Evolutionary conservation across 2,888 invertebrate species (phyloP).

Genomic region (Drosophila melanosoma): DNA sequence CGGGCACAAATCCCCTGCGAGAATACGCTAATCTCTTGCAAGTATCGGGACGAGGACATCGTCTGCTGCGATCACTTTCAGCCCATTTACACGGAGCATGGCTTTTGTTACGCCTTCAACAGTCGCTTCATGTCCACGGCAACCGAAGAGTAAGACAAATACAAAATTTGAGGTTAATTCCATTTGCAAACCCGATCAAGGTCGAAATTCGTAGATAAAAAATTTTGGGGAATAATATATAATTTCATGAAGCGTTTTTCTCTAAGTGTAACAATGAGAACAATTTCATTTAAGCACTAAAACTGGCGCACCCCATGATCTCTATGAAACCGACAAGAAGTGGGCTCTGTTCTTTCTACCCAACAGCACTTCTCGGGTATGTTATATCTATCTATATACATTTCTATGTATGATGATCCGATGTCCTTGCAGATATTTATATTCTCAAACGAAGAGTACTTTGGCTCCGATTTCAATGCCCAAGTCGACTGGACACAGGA

Average conservation of each 20-base stretch:
- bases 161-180: background rate
- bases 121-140: slow-evolving; percentile 82
- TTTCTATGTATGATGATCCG: background rate
- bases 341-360: slow-evolving; percentile 84
- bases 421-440: slow-evolving; percentile 83
- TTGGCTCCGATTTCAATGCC: slow-evolving; percentile 89
- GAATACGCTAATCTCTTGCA: slow-evolving; percentile 87
- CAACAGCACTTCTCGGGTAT: slow-evolving; percentile 77
- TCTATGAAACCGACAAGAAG: slow-evolving; percentile 85
- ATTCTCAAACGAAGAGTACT: slow-evolving; percentile 89
- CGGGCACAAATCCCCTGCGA: slow-evolving; percentile 86
- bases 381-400: background rate
- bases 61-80: slow-evolving; percentile 89
- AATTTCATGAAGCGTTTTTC: background rate
- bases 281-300: slow-evolving; percentile 61
- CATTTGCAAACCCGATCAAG: background rate
- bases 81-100: slow-evolving; percentile 91
- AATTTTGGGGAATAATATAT: background rate
- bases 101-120: slow-evolving; percentile 91
- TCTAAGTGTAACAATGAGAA: background rate
- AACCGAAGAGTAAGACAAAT: slow-evolving; percentile 78
- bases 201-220: background rate
- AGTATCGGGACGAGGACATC: slow-evolving; percentile 89
- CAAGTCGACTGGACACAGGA: slow-evolving; percentile 89
- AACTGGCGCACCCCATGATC: slow-evolving; percentile 79